Conservation (phyloP, 2,113 vertebrate genomes). For the Budorcas taxicolor region DNA sequence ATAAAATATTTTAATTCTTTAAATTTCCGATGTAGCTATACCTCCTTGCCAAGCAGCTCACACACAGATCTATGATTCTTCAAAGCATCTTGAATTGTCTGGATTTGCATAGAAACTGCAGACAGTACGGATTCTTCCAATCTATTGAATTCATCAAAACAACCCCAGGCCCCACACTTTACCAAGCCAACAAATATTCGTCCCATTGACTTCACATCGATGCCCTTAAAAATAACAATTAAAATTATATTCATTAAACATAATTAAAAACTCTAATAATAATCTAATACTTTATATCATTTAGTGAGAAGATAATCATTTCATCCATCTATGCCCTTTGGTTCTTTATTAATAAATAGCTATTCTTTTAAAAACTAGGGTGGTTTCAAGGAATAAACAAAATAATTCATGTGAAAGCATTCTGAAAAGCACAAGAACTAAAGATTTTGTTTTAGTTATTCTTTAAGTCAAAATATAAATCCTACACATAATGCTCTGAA, state of each 20-base stretch:
- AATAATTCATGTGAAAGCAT: background rate
- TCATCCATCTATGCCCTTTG: background rate
- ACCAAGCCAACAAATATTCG: slow-evolving; percentile 97
- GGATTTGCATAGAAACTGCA: slow-evolving; percentile 98
- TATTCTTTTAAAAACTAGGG: background rate
- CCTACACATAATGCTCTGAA: background rate
- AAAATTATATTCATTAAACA: background rate
- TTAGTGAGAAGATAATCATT: background rate
- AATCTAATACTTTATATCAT: background rate
- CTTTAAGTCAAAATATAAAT: slow-evolving; percentile 17
- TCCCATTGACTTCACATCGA: slow-evolving; percentile 98
- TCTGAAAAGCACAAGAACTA: background rate
- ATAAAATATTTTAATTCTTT: background rate
- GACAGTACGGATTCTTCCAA: slow-evolving; percentile 95
- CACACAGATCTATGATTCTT: slow-evolving; percentile 90
- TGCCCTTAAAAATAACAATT: slow-evolving; percentile 85
- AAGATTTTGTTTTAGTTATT: background rate
- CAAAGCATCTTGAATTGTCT: slow-evolving; percentile 95
- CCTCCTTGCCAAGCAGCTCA: slow-evolving; percentile 94
- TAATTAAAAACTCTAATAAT: background rate
- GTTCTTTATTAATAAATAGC: background rate
- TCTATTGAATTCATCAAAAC: slow-evolving; percentile 98
- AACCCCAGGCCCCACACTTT: slow-evolving; percentile 98
- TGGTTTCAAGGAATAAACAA: background rate
- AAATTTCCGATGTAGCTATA: slow-evolving; percentile 54